Evolutionary conservation across 2,113 vertebrate genomes (phyloP).

Genomic region (Neogale vison): DNA sequence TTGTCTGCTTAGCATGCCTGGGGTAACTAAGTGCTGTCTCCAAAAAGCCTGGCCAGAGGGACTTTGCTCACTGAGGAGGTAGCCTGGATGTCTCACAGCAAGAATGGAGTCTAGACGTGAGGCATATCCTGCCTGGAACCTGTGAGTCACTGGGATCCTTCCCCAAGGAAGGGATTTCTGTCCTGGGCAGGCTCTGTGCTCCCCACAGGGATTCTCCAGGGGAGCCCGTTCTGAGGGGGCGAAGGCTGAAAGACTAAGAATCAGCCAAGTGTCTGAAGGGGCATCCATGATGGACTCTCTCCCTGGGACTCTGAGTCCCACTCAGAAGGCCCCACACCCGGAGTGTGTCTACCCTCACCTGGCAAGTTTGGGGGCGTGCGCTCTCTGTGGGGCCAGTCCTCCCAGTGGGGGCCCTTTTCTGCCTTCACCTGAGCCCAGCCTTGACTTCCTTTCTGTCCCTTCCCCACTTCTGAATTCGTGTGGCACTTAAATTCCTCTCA

Average conservation of each 20-base stretch:
- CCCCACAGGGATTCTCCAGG: background rate
- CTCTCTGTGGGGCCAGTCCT: background rate
- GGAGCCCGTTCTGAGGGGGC: background rate
- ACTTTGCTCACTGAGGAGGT: background rate
- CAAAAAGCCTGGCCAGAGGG: background rate
- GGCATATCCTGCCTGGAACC: background rate
- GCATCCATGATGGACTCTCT: background rate
- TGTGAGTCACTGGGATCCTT: background rate
- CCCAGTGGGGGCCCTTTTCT: background rate
- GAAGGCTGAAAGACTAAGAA: background rate
- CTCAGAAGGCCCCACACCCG: background rate
- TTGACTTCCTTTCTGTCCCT: background rate
- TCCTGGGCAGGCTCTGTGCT: background rate
- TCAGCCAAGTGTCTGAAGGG: background rate
- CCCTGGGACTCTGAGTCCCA: accelerated
- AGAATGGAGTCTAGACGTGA: background rate
- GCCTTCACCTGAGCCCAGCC: background rate
- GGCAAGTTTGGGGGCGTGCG: background rate
- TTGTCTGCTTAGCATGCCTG: background rate
- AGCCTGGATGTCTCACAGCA: background rate
- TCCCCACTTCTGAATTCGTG: background rate
- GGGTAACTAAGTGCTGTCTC: background rate
- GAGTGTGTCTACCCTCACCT: background rate
- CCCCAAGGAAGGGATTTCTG: background rate
- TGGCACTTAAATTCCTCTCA: background rate